Percentiles rank a stretch among this genome's conserved stretches.
phyloP scores from a whole-genome alignment of 2,888 invertebrate genomes.

The Watsonalla binaria region DNA sequence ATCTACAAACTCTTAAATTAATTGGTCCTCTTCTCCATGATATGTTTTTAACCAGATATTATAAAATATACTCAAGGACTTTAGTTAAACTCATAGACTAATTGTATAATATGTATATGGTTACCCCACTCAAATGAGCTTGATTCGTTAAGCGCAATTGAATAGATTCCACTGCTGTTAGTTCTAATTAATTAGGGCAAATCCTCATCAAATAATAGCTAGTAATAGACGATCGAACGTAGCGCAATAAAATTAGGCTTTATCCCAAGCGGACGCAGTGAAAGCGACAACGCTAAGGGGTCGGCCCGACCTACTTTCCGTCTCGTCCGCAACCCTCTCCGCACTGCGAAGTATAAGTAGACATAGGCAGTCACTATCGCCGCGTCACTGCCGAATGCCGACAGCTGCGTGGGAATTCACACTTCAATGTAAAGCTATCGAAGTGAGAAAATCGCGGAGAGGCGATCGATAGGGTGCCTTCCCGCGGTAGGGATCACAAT shows the following conservation, averaged over 20 bases:
- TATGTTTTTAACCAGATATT: no score
- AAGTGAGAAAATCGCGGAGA: slow-evolving; percentile 34
- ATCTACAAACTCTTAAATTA: no score
- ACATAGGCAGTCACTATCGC: slow-evolving; percentile 35
- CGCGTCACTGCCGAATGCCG: slow-evolving; percentile 33
- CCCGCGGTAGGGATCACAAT: slow-evolving; percentile 55
- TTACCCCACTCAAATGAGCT: not conserved
- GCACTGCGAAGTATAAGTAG: slow-evolving; percentile 12
- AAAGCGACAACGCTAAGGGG: slow-evolving; percentile 57
- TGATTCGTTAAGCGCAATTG: not conserved
- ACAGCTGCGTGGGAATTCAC: slow-evolving; percentile 43
- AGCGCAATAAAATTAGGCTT: slow-evolving; percentile 71
- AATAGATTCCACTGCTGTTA: not conserved
- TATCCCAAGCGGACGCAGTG: slow-evolving; percentile 59
- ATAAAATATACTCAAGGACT: no score
- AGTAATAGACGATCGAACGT: slow-evolving; percentile 57
- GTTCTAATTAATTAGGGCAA: not conserved
- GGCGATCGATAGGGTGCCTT: slow-evolving; percentile 48
- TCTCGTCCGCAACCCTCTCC: slow-evolving; percentile 40
- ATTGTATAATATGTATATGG: not conserved
- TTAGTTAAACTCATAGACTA: no score
- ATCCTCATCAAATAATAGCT: slow-evolving; percentile 33
- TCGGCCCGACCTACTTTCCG: slow-evolving; percentile 60
- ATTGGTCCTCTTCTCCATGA: no score
- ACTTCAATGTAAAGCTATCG: slow-evolving; percentile 49